Conservation (phyloP, 2,113 vertebrate species). For the Lepus americanus region DNA sequence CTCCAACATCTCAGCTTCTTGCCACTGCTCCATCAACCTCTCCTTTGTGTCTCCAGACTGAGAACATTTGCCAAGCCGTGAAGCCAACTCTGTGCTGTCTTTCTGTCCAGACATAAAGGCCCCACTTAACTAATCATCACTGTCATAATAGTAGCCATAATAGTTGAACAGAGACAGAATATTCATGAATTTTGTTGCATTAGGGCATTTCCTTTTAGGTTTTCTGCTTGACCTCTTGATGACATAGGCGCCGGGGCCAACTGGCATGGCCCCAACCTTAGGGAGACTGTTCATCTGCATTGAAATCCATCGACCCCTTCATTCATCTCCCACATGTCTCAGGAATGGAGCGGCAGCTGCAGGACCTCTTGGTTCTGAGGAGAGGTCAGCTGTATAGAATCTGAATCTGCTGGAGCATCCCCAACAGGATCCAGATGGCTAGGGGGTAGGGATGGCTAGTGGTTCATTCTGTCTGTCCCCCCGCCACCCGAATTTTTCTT, state of each 20-base stretch:
- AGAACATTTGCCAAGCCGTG: neutral
- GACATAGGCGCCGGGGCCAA: neutral
- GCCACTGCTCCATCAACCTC: fast-evolving
- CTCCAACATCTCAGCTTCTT: neutral
- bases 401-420: neutral
- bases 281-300: neutral
- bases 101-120: neutral
- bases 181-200: neutral
- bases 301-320: neutral
- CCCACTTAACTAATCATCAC: neutral
- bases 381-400: neutral
- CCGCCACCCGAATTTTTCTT: too few relatives aligned
- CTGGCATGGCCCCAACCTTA: too few relatives aligned
- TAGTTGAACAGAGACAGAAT: neutral
- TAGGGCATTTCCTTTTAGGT: neutral
- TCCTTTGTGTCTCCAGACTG: neutral
- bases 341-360: neutral
- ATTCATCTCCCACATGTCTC: fast-evolving
- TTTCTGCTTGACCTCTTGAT: neutral
- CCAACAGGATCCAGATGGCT: neutral
- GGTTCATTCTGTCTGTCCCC: too few relatives aligned
- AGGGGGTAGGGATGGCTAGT: too few relatives aligned
- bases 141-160: neutral
- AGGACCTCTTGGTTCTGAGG: neutral
- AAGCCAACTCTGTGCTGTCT: neutral